A percentile compares a stretch with the other conserved stretches of the same genome.
Evolutionary conservation across 1,140 invertebrate species (phyloP).

Genomic region (Dendroctonus ponderosae): DNA sequence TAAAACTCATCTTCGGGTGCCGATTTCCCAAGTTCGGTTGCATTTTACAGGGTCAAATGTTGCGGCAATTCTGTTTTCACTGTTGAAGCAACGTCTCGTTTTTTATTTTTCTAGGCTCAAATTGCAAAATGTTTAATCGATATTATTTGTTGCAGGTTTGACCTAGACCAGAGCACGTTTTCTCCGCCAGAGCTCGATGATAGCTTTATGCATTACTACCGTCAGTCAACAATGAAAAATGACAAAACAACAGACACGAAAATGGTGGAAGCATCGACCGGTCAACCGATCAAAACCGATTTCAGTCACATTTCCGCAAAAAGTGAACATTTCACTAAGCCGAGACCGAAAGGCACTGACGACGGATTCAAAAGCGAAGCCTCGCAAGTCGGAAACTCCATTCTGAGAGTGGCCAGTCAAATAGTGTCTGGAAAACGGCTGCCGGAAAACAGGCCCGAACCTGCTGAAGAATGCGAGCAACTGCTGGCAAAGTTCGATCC

Average conservation of each 20-base stretch:
- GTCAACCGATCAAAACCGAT: slow-evolving; percentile 49
- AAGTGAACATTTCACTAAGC: slow-evolving; percentile 11
- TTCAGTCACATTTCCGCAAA: slow-evolving; percentile 50
- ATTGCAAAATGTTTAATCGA: no score
- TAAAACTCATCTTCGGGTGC: no score
- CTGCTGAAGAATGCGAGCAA: slow-evolving; percentile 44
- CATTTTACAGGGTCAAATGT: no score
- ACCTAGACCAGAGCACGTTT: slow-evolving; percentile 64
- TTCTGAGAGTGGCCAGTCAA: slow-evolving; percentile 69
- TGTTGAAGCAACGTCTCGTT: no score
- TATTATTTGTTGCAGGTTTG: slow-evolving; percentile 58
- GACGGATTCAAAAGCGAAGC: slow-evolving; percentile 70
- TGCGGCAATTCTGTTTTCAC: no score
- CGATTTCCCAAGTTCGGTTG: no score
- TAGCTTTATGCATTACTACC: slow-evolving; percentile 58
- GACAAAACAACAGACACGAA: slow-evolving; percentile 47
- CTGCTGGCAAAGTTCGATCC: slow-evolving; percentile 46
- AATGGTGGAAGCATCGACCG: slow-evolving; percentile 32
- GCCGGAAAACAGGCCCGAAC: slow-evolving; percentile 39
- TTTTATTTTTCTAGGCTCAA: no score
- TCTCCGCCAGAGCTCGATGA: slow-evolving; percentile 71
- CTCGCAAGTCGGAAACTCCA: slow-evolving; percentile 67
- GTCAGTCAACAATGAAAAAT: slow-evolving; percentile 36
- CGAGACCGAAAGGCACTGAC: slow-evolving; percentile 54
- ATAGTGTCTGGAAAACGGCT: slow-evolving; percentile 61